These are phyloP conservation scores for Meloidogyne chitwoodi DNA, from an alignment of 1,140 invertebrate genomes.

Conservation along the genomic window DNA sequence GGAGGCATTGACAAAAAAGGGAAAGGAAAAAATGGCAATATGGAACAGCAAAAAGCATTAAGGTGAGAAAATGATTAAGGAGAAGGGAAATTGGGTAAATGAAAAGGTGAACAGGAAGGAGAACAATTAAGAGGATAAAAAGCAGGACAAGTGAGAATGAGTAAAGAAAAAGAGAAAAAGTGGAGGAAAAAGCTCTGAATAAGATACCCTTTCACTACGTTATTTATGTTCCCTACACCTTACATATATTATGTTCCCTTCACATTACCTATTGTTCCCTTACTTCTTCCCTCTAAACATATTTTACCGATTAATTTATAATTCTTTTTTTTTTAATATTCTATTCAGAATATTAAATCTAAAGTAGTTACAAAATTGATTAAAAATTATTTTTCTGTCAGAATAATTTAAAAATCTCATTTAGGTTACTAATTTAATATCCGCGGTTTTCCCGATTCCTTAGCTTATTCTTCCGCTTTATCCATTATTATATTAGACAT, in stretches of 20 bases:
- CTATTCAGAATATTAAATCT: neutral
- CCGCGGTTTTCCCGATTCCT: neutral
- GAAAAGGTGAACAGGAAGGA: neutral
- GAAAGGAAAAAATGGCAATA: neutral
- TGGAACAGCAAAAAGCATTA: neutral
- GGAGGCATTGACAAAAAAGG: neutral
- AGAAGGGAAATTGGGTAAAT: neutral
- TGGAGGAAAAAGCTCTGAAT: neutral
- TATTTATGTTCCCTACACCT: neutral
- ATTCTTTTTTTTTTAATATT: neutral
- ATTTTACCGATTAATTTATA: neutral
- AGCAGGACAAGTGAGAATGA: neutral
- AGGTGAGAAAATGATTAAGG: neutral
- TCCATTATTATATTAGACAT: neutral
- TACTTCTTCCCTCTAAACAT: neutral
- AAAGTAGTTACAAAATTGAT: neutral
- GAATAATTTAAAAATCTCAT: neutral
- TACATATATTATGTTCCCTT: no score
- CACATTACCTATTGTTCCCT: neutral
- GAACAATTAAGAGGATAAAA: neutral
- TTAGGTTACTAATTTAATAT: neutral
- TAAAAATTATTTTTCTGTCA: neutral
- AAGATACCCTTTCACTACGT: no score
- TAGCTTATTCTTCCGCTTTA: neutral
- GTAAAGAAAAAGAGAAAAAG: neutral